phyloP scores from a whole-genome alignment of 2,113 vertebrate species.

The Chelonoidis abingdonii region DNA sequence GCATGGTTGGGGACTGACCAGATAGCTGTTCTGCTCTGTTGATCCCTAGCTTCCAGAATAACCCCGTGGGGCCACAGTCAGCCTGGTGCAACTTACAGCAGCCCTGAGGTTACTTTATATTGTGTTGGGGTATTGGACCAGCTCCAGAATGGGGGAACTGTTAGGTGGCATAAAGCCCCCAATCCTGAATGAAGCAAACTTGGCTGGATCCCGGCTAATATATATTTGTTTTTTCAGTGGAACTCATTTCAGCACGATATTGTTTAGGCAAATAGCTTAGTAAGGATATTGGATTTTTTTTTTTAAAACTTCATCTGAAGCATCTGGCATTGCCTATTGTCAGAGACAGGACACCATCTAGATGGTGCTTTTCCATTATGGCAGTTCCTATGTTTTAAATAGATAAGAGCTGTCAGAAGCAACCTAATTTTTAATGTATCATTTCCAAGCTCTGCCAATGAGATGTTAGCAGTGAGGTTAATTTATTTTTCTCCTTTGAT shows the following conservation, averaged over 20 bases:
- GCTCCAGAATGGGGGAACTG: background rate
- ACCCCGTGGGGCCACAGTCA: background rate
- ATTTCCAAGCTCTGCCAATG: background rate
- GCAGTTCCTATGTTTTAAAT: slow-evolving; percentile 14
- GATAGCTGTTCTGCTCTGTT: background rate
- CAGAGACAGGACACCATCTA: background rate
- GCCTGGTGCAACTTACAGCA: background rate
- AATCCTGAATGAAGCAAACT: background rate
- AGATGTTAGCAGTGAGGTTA: slow-evolving; percentile 18
- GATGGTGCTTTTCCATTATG: background rate
- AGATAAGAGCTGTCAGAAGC: slow-evolving; percentile 22
- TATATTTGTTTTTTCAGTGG: rapidly evolving
- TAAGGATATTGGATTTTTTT: background rate
- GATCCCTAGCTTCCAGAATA: background rate
- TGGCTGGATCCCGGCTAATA: background rate
- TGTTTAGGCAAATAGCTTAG: background rate
- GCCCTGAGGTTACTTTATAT: background rate
- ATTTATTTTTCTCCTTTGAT: slow-evolving; percentile 20
- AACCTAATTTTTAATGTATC: slow-evolving; percentile 5
- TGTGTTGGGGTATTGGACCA: background rate
- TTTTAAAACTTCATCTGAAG: background rate
- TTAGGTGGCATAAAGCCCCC: background rate
- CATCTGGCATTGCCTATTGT: background rate
- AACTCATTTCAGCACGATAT: background rate
- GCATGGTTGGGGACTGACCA: background rate